Evolutionary conservation across 2,797 vertebrate species (phyloP).

Genomic region (Acanthornis magna): DNA sequence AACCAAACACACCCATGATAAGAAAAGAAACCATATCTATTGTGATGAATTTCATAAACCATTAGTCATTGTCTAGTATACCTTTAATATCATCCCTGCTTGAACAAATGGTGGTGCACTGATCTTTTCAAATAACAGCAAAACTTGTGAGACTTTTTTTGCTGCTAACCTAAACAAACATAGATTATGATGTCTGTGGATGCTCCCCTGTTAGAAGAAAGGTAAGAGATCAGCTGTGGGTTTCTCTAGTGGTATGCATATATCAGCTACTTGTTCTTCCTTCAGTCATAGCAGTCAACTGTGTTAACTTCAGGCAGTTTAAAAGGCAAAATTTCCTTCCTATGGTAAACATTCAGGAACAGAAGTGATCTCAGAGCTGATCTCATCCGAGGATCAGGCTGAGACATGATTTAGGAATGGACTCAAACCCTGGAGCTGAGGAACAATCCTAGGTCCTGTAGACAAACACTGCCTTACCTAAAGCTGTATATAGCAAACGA

Average conservation of each 20-base stretch:
- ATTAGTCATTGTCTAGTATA: neutral
- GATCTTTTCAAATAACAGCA: neutral
- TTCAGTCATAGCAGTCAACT: neutral
- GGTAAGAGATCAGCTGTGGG: neutral
- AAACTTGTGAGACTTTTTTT: neutral
- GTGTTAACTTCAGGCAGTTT: neutral
- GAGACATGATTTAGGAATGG: neutral
- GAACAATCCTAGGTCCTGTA: neutral
- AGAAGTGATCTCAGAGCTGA: slow-evolving; percentile 15
- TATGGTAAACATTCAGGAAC: neutral
- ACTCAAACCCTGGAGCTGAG: neutral
- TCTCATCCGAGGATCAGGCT: neutral
- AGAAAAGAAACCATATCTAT: neutral
- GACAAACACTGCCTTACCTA: neutral
- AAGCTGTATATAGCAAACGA: neutral
- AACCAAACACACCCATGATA: neutral
- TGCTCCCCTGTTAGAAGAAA: neutral
- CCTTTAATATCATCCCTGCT: neutral
- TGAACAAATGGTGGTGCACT: neutral
- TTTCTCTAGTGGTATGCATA: neutral
- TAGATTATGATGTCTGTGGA: neutral
- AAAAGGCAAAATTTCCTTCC: neutral
- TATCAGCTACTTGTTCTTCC: neutral
- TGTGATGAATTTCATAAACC: neutral
- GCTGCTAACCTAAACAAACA: neutral